phyloP scores from a whole-genome alignment of 2,113 vertebrate genomes.

The Podarcis muralis region DNA sequence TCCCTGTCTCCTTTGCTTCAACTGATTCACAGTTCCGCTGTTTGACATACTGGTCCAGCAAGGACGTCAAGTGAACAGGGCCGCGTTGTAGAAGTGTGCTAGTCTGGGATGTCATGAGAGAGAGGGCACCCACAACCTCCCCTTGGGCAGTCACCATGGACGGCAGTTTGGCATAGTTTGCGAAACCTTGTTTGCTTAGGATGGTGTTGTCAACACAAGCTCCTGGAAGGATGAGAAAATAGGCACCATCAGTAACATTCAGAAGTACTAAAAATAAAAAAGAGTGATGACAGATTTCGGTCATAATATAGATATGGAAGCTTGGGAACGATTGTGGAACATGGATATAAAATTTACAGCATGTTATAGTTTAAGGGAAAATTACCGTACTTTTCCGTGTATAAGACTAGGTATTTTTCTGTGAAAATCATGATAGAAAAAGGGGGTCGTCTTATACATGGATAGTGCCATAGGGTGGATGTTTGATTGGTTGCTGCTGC shows the following conservation, averaged over 20 bases:
- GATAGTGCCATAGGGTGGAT: no score
- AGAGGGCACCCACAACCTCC: constrained; percentile 80
- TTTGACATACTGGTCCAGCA: constrained; percentile 84
- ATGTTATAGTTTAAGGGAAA: no score
- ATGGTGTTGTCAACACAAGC: constrained; percentile 86
- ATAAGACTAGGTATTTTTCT: no score
- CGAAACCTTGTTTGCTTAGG: constrained; percentile 84
- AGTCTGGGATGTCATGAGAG: constrained; percentile 76
- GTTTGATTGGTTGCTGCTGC: no score
- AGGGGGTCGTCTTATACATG: no score
- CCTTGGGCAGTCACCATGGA: constrained; percentile 74
- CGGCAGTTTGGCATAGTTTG: constrained; percentile 84
- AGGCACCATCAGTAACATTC: neutral
- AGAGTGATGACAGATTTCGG: no score
- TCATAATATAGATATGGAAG: no score
- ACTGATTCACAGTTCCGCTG: constrained; percentile 60
- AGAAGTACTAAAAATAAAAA: no score
- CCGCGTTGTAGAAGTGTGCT: constrained; percentile 79
- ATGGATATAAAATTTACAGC: no score
- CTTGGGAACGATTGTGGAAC: no score
- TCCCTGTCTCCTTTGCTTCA: fast-evolving
- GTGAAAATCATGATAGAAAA: no score
- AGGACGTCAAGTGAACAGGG: constrained; percentile 73
- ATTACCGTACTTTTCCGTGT: no score
- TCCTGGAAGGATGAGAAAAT: constrained; percentile 71